Evolutionary conservation across 2,113 vertebrate species (phyloP).

Genomic region (cattle (Bos taurus)): DNA sequence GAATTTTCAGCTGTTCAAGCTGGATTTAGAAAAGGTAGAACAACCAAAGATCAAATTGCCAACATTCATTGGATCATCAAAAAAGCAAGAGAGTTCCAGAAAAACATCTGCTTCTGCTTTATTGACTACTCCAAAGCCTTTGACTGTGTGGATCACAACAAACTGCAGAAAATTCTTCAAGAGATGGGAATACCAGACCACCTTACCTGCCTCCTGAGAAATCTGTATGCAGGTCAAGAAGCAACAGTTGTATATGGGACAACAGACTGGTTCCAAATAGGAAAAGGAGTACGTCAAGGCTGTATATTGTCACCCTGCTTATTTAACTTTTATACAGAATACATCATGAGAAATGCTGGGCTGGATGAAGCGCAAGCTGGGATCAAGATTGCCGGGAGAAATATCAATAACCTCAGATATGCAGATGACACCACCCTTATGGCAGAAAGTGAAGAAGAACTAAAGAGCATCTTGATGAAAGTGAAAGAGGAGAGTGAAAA

Average conservation of each 20-base stretch:
- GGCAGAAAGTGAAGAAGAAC: background rate
- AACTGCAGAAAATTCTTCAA: background rate
- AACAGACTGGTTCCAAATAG: background rate
- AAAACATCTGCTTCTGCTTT: background rate
- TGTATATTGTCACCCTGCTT: background rate
- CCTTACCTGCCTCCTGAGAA: background rate
- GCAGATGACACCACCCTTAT: background rate
- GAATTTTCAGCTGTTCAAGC: too few species aligned
- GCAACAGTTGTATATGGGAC: background rate
- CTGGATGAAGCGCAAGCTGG: background rate
- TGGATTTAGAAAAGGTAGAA: background rate
- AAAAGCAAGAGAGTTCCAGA: background rate
- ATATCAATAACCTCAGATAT: background rate
- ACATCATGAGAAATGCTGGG: background rate
- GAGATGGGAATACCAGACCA: background rate
- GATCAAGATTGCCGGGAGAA: background rate
- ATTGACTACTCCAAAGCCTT: background rate
- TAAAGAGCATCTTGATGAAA: background rate
- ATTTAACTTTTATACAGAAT: background rate
- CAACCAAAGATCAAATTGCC: background rate
- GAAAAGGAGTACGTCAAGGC: background rate
- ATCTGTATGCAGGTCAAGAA: background rate
- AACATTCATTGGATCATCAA: accelerated
- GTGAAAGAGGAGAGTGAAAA: background rate
- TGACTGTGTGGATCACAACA: accelerated